Percentiles rank a stretch among this genome's conserved stretches.
Evolutionary conservation across 2,888 invertebrate species (phyloP).

Genomic region (Watsonalla cultraria): DNA sequence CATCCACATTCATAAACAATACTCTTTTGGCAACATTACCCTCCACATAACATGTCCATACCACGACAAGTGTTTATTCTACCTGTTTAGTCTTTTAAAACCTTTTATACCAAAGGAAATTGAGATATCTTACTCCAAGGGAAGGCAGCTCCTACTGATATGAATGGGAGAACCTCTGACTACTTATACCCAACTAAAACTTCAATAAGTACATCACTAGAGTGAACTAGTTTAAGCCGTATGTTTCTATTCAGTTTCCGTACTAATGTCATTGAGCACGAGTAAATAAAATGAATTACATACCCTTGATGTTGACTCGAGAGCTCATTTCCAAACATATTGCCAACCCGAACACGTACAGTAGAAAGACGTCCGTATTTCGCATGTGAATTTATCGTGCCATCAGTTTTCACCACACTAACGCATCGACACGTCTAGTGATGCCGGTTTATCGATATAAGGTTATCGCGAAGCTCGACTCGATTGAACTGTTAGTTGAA

Average conservation of each 20-base stretch:
- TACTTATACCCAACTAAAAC: no score
- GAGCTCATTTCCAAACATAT: conserved; percentile 13
- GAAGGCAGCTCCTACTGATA: no score
- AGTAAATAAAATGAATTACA: neutral
- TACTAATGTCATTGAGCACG: neutral
- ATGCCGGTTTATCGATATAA: conserved; percentile 25
- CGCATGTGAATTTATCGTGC: conserved; percentile 21
- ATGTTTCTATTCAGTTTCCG: neutral
- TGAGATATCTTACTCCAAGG: no score
- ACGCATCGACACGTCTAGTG: conserved; percentile 19
- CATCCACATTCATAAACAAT: no score
- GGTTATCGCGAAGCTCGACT: conserved; percentile 27
- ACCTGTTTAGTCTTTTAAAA: no score
- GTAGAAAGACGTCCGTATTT: conserved; percentile 26
- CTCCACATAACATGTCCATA: no score
- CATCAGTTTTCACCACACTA: conserved; percentile 33
- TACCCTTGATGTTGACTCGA: neutral
- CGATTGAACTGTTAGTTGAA: conserved; percentile 25
- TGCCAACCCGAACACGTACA: conserved; percentile 20
- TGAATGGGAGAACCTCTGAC: no score
- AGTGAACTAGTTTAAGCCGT: neutral
- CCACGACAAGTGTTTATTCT: no score
- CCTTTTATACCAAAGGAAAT: no score
- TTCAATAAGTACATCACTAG: neutral
- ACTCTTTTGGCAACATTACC: no score